Evolutionary conservation across 2,888 invertebrate genomes (phyloP), one percentile per base, ranked within the genome.

Genomic region (Pollenia amentaria): DNA sequence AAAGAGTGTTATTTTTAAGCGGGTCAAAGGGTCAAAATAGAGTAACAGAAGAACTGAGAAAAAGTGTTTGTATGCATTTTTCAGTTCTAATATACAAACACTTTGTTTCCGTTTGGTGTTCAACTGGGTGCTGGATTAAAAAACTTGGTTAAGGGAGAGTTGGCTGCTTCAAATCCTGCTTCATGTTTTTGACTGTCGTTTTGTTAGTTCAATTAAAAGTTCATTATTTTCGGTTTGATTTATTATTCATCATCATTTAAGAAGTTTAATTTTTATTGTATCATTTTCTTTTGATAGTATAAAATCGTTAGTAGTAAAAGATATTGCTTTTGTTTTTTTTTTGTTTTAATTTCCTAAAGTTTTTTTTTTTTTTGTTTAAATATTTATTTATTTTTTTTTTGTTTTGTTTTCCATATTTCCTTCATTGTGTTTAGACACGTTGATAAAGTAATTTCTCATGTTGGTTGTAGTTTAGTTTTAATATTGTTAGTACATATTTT

Each of bases 361-460:
- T 65, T 69, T 82, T 78, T 46, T 53, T 57, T 40, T 10, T 64
- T 57, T 67, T 38, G 14, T 72, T 69, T 73, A 65, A 55, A 72
- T 70, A 65, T 53, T 65, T 64, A 44, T 38, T 81, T 67, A 67
- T 81, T 38, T 18, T 65, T 65, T 81, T 67, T 73, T 81, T 38
- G 18, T 65, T 65, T 29, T 29, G 29, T 29, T 57, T 72, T 65
- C 4, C 18, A 55, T 62, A 48, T 65, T 72, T 79, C 55, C 53
- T 80, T 87, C 84, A 87, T 65, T 70, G 79, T 87, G 76, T 84
- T 67, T 81, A 84, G 77, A 84, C 84, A 87, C 84, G 81, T 84
- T 84, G 84, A 87, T 87, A 87, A 87, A 87, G 87, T 87, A 87
- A 87, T 84, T 87, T 87, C 80, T 84, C 87, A 81, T 65, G 84